These are phyloP conservation scores for Pseudococcus longispinus DNA, from an alignment of 2,888 invertebrate species.

Conservation along the genomic window DNA sequence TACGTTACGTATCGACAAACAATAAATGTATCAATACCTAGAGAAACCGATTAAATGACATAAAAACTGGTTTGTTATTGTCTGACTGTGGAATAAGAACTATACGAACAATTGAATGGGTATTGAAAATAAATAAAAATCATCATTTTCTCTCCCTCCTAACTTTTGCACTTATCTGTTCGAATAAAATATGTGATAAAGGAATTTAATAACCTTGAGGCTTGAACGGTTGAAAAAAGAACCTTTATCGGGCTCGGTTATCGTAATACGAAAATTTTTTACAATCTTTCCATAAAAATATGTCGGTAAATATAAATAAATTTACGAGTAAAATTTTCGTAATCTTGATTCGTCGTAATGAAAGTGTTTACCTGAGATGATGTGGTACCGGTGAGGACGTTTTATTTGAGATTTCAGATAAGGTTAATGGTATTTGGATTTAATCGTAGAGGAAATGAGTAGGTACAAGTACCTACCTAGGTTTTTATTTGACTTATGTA, in stretches of 20 bases:
- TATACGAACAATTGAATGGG: background rate
- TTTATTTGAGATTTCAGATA: no score
- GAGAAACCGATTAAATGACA: background rate
- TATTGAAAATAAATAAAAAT: background rate
- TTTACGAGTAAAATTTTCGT: background rate
- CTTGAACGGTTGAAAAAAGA: background rate
- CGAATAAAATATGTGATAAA: background rate
- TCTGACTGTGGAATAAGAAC: background rate
- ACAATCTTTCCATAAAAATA: background rate
- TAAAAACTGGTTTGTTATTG: background rate
- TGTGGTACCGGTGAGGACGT: background rate
- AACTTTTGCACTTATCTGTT: background rate
- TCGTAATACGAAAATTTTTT: background rate
- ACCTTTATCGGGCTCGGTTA: background rate
- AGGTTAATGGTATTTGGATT: no score
- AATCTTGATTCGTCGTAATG: background rate
- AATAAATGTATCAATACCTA: background rate
- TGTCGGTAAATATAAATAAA: background rate
- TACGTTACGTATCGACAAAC: conserved; percentile 5
- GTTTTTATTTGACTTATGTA: no score
- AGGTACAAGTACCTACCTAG: no score
- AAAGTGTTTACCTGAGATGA: background rate
- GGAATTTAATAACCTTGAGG: background rate
- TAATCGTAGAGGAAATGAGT: no score
- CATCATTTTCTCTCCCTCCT: background rate